phyloP scores from a whole-genome alignment of 2,888 invertebrate species.

The Euzophera pinguis region DNA sequence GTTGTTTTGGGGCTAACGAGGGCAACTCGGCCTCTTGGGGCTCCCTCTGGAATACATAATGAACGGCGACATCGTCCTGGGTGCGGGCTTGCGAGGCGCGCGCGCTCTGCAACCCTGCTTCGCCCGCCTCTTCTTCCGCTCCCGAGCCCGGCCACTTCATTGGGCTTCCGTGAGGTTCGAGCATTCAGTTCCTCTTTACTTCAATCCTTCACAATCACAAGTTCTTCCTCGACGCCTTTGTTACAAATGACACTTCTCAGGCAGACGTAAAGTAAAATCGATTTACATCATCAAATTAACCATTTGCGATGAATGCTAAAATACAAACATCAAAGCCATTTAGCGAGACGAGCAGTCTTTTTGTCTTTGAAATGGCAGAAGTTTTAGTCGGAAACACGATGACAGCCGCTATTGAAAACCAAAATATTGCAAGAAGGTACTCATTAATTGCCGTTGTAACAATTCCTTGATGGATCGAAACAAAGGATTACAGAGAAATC shows the following conservation, averaged over 20 bases:
- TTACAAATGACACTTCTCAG: slow-evolving; percentile 38
- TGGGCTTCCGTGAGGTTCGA: slow-evolving; percentile 81
- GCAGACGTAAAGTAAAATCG: slow-evolving; percentile 40
- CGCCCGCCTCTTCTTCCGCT: slow-evolving; percentile 82
- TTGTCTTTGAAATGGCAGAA: slow-evolving; percentile 67
- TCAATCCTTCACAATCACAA: slow-evolving; percentile 55
- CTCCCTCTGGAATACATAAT: slow-evolving; percentile 92
- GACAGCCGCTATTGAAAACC: slow-evolving; percentile 73
- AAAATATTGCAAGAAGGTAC: slow-evolving; percentile 72
- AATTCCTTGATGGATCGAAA: slow-evolving; percentile 74
- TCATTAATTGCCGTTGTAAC: slow-evolving; percentile 55
- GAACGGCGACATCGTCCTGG: slow-evolving; percentile 93
- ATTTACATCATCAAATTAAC: slow-evolving; percentile 57
- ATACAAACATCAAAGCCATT: slow-evolving; percentile 46
- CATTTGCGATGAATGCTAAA: slow-evolving; percentile 33
- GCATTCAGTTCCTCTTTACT: slow-evolving; percentile 75
- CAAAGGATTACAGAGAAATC: slow-evolving; percentile 69
- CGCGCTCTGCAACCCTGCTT: slow-evolving; percentile 79
- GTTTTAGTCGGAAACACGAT: slow-evolving; percentile 62
- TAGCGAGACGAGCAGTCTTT: slow-evolving; percentile 51
- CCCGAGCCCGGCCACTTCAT: slow-evolving; percentile 89
- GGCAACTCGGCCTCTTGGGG: slow-evolving; percentile 90
- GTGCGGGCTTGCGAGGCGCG: slow-evolving; percentile 84
- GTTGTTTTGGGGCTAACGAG: slow-evolving; percentile 86
- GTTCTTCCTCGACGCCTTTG: slow-evolving; percentile 45